Evolutionary conservation across 1,140 invertebrate genomes (phyloP), one percentile per base, ranked within the genome.

Genomic region (Pogonomyrmex californicus): DNA sequence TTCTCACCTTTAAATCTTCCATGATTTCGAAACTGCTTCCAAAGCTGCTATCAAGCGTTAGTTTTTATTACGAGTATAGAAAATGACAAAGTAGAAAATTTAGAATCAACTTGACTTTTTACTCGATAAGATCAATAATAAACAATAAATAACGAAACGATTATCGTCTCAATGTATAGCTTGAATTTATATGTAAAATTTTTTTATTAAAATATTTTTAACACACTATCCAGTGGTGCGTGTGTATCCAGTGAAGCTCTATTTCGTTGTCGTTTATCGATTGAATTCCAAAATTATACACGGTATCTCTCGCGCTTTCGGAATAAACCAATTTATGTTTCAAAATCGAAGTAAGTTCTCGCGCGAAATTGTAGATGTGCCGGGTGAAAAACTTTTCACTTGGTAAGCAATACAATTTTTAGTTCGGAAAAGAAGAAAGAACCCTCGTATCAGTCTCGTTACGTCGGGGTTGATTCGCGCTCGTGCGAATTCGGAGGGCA

Each of bases 401-500:
- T 58, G 17, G 3, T 17, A 81, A 54, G 56, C 2, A 30, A 41
- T 17, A 41, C 17, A 17, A 81, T 81, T 81, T 56, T 44, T 30
- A 63, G 6, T 66, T n/a, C 9, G 2, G 41, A 70, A 33, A 30
- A 3, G n/a, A 71, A n/a, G n/a, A 38, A 82, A 73, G 38, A 60
- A 73, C 12, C 44, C 17, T 58, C 38, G 41, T 6, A 41, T 41
- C 9, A 47, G 6, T 65, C 62, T 65, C 47, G 51, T 73, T 58
- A 73, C 33, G 33, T 60, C 54, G 54, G 54, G n/a, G 41, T n/a
- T 73, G 79, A 79, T 79, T 79, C 65, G 65, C 77, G 47, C 60
- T 47, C n/a, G 62, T 30, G 62, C 38, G 68, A 83, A 83, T 83
- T 83, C 68, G 79, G 79, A 75, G 79, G 68, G 79, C 62, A 60